phyloP scores from a whole-genome alignment of 2,888 invertebrate genomes.

The Hetaerina titia region DNA sequence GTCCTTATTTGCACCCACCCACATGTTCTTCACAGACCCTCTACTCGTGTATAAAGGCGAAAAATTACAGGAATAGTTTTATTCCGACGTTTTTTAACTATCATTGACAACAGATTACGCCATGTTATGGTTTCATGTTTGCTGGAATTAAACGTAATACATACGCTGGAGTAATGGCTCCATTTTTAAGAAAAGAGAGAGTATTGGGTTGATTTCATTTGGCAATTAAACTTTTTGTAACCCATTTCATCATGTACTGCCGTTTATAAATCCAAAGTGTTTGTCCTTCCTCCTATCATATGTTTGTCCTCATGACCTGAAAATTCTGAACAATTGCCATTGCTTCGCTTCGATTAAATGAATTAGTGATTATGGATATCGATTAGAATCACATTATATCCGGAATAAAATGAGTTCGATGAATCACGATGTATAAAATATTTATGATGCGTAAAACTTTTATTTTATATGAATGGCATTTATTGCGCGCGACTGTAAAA shows the following conservation, averaged over 20 bases:
- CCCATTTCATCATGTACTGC: not conserved
- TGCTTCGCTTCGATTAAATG: not conserved
- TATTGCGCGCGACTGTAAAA: no score
- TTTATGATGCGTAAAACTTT: no score
- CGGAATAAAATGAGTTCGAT: not conserved
- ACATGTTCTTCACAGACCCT: not conserved
- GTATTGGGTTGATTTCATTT: not conserved
- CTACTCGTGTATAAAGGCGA: not conserved
- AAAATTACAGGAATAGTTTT: not conserved
- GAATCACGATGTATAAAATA: no score
- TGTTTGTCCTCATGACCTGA: not conserved
- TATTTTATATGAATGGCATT: no score
- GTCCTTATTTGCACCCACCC: not conserved
- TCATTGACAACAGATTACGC: not conserved
- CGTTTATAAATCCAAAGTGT: not conserved
- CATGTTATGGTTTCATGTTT: not conserved
- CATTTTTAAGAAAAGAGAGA: not conserved
- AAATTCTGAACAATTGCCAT: not conserved
- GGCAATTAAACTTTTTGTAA: not conserved
- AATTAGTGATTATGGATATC: not conserved
- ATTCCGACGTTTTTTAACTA: not conserved
- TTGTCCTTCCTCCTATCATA: not conserved
- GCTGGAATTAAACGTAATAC: not conserved
- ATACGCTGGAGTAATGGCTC: not conserved
- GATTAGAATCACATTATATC: not conserved